These are phyloP conservation scores for Podotricha telesiphe DNA, from an alignment of 2,888 invertebrate genomes.

Conservation along the genomic window DNA sequence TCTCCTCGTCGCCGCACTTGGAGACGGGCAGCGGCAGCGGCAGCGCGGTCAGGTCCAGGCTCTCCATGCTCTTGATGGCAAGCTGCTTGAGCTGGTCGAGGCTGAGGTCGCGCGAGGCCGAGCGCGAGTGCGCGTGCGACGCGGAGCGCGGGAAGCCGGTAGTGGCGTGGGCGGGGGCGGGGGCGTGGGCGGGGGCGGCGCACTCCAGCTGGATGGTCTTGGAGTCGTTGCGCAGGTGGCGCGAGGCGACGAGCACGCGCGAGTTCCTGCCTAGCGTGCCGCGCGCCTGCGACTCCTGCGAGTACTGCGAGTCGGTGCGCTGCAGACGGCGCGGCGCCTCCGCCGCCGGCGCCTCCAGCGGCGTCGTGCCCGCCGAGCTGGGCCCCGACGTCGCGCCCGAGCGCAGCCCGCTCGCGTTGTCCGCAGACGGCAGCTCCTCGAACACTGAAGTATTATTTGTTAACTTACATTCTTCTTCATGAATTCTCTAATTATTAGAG, in stretches of 20 bases:
- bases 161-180: slow-evolving; percentile 54
- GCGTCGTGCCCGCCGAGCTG: slow-evolving; percentile 71
- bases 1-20: slow-evolving; percentile 73
- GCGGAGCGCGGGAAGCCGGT: slow-evolving; percentile 44
- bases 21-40: slow-evolving; percentile 53
- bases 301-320: slow-evolving; percentile 75
- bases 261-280: slow-evolving; percentile 57
- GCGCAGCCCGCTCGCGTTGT: slow-evolving; percentile 78
- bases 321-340: slow-evolving; percentile 61
- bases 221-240: slow-evolving; percentile 85
- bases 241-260: slow-evolving; percentile 78
- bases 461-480: too few species aligned
- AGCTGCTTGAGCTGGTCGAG: slow-evolving; percentile 76
- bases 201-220: slow-evolving; percentile 81
- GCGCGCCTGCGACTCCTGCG: slow-evolving; percentile 61
- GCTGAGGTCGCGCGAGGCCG: slow-evolving; percentile 77
- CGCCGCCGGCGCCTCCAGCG: slow-evolving; percentile 68
- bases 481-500: too few species aligned
- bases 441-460: slow-evolving; percentile 82
- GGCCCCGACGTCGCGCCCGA: slow-evolving; percentile 70
- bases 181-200: slow-evolving; percentile 53
- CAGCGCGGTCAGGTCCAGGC: slow-evolving; percentile 70
- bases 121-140: slow-evolving; percentile 72
- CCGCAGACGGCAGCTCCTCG: slow-evolving; percentile 87
- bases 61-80: slow-evolving; percentile 77